Evolutionary conservation across 2,113 vertebrate genomes (phyloP), one percentile per base, ranked within the genome.

Genomic region (Pampusana beccarii): DNA sequence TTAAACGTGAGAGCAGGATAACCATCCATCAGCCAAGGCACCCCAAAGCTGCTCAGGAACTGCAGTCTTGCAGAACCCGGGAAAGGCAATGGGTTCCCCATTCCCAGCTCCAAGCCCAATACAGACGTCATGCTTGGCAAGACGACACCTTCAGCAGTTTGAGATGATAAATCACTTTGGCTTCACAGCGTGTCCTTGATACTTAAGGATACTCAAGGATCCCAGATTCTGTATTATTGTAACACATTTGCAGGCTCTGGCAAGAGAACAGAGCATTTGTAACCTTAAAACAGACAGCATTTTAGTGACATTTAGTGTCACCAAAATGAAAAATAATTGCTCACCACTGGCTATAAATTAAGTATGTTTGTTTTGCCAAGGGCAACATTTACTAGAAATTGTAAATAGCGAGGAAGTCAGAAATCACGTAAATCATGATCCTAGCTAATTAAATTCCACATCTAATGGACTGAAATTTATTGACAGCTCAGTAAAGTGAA

Each of bases 381-480:
- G 95, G 85, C 96, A 98, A 93, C 85, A 74, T 92, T 97, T 97
- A 96, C 93, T 91, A 95, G 91, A 96, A 91, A 80, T 86, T 86
- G 54, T 95, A 97, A 97, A 97, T 78, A 97, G 85, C 64, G 81
- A 79, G 80, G 80, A 97, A 96, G 86, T 93, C 95, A 96, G 57
- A 98, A 98, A 95, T 97, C 94, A 96, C 20, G 38, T 95, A 98
- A 97, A 96, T 97, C 71, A 83, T 88, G 83, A 97, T 88, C 94
- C 80, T 72, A 95, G 82, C 91, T 97, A 97, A 98, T 98, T 97
- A 97, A 97, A 97, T 96, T 96, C 85, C 94, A 64, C 70, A 96
- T 93, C 95, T 97, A 98, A 97, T 95, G 91, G 92, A 97, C 86
- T 96, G 92, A 97, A 96, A 96, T 97, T 83, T 97, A 98, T 97